Percentiles rank a stretch among this genome's conserved stretches.
These are phyloP conservation scores for Notamacropus eugenii DNA, from an alignment of 2,797 vertebrate species.

Conservation along the genomic window DNA sequence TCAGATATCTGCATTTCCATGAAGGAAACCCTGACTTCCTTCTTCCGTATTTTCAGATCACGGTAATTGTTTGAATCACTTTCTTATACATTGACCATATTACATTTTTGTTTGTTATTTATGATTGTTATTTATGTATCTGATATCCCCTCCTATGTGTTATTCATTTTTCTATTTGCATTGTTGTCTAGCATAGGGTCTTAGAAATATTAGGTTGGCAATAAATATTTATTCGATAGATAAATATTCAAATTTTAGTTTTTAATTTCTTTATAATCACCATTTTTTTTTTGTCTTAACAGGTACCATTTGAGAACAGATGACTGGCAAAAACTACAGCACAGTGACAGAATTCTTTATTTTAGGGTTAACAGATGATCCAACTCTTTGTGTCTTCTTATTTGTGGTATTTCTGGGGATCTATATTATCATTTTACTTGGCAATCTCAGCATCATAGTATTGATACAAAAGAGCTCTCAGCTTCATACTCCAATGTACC, in stretches of 20 bases:
- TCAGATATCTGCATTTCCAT: background rate
- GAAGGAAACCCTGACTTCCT: background rate
- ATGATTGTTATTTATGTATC: background rate
- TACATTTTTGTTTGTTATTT: background rate
- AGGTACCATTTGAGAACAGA: constrained; percentile 8
- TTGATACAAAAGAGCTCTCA: constrained; percentile 63
- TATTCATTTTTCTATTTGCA: background rate
- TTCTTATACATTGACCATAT: background rate
- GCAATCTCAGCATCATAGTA: constrained; percentile 67
- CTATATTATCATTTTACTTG: constrained; percentile 59
- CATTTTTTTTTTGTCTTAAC: background rate
- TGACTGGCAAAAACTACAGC: constrained; percentile 55
- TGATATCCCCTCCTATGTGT: background rate
- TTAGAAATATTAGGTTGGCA: background rate
- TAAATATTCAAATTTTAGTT: background rate
- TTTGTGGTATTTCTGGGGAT: constrained; percentile 69
- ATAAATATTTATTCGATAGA: background rate
- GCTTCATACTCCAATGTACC: constrained; percentile 77
- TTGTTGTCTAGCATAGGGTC: background rate
- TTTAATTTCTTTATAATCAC: background rate
- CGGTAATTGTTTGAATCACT: background rate
- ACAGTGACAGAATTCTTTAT: constrained; percentile 64
- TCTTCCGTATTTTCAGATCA: background rate
- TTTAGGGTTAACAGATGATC: constrained; percentile 69
- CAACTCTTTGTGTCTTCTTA: constrained; percentile 47